These are phyloP conservation scores for Ariolimax columbianus DNA, from an alignment of 2,888 invertebrate species.

Conservation along the genomic window DNA sequence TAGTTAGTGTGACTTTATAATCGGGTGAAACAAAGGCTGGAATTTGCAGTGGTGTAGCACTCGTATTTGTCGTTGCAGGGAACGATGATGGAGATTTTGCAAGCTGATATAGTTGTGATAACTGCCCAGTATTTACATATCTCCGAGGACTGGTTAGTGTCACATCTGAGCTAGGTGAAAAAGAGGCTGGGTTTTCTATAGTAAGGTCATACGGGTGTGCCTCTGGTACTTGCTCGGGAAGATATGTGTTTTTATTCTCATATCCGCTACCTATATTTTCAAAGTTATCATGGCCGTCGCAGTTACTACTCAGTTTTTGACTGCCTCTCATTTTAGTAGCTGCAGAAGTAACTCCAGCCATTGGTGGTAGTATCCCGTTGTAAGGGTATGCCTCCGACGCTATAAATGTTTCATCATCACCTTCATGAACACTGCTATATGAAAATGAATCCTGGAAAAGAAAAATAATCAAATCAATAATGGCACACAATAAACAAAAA, in stretches of 20 bases:
- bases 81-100: conserved; percentile 1
- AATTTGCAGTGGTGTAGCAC: background rate
- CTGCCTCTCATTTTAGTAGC: background rate
- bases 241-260: conserved; percentile 6
- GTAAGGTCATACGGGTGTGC: conserved; percentile 54
- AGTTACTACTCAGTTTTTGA: background rate
- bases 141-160: background rate
- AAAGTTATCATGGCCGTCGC: background rate
- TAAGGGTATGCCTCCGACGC: background rate
- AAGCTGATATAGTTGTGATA: background rate
- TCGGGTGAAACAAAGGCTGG: no score
- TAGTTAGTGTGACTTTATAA: no score
- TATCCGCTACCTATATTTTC: background rate
- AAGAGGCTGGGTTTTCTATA: conserved; percentile 16
- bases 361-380: background rate
- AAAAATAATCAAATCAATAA: background rate
- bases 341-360: background rate
- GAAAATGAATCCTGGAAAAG: conserved; percentile 44
- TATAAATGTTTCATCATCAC: background rate
- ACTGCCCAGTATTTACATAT: background rate
- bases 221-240: conserved; percentile 50
- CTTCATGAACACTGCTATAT: conserved; percentile 36
- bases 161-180: background rate
- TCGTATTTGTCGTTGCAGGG: background rate
- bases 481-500: background rate